Percentiles rank a stretch among this genome's conserved stretches.
Conservation (phyloP, 35 echinoderm and acorn worm species). For the Antedon bifida region DNA sequence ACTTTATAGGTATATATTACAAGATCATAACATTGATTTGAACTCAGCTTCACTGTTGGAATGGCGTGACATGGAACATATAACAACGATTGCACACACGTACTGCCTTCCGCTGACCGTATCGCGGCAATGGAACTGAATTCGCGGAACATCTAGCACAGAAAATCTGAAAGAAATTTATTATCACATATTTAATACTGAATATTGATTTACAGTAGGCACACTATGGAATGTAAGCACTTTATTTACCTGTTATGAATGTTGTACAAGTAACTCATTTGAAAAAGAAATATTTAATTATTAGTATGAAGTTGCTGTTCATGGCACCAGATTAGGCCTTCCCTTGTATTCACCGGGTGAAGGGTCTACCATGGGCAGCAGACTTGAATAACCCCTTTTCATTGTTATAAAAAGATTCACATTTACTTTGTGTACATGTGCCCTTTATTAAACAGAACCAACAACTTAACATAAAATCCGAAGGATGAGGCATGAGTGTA, state of each 20-base stretch:
- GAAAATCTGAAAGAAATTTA: slow-evolving; percentile 54
- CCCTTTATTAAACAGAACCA: neutral
- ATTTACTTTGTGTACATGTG: neutral
- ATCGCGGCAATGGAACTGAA: slow-evolving; percentile 77
- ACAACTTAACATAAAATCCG: neutral
- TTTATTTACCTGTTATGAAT: neutral
- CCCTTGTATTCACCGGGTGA: too few species aligned
- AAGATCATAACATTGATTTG: neutral
- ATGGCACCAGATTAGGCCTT: too few species aligned
- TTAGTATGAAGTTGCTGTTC: too few species aligned
- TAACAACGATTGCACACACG: slow-evolving; percentile 96
- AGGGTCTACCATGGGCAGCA: too few species aligned
- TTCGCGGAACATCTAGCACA: slow-evolving; percentile 94
- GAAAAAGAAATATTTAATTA: neutral
- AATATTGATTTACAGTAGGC: neutral
- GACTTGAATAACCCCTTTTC: too few species aligned
- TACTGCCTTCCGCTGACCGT: slow-evolving; percentile 71
- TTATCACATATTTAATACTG: neutral
- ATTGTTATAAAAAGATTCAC: too few species aligned
- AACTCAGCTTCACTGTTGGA: slow-evolving; percentile 33
- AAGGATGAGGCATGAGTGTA: too few species aligned
- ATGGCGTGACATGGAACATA: slow-evolving; percentile 98
- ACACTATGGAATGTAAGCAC: neutral
- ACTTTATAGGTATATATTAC: neutral
- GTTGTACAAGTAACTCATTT: neutral